Evolutionary conservation across 2,888 invertebrate genomes (phyloP).

Genomic region (Aporophyla nigra): DNA sequence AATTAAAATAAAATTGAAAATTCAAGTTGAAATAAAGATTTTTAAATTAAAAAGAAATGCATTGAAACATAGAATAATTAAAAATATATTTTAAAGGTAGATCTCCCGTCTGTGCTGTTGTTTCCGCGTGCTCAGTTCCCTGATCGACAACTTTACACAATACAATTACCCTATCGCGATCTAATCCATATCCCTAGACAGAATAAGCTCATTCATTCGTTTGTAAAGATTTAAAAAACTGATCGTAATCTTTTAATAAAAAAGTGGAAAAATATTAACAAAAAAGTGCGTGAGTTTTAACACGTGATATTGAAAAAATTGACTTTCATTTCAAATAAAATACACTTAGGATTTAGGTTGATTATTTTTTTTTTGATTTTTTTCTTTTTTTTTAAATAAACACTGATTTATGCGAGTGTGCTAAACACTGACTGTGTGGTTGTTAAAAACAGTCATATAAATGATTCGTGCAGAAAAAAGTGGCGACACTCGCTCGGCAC

Average conservation of each 20-base stretch:
- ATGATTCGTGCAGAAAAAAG: neutral
- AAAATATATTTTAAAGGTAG: constrained; percentile 35
- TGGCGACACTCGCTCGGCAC: constrained; percentile 5
- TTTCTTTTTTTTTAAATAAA: constrained; percentile 15
- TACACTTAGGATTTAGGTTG: constrained; percentile 43
- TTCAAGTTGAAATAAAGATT: constrained; percentile 1
- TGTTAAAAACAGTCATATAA: neutral
- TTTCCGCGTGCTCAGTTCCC: neutral
- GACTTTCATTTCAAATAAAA: constrained; percentile 44
- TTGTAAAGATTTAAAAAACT: constrained; percentile 43
- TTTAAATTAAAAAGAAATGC: constrained; percentile 28
- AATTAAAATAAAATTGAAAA: constrained; percentile 11
- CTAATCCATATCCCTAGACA: constrained; percentile 32
- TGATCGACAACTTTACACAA: constrained; percentile 4
- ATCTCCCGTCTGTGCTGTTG: constrained; percentile 10
- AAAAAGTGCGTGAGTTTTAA: constrained; percentile 49
- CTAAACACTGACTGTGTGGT: neutral
- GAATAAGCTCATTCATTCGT: constrained; percentile 71
- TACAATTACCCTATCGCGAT: constrained; percentile 30
- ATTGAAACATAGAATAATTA: constrained; percentile 14
- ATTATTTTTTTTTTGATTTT: constrained; percentile 24
- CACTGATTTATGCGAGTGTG: constrained; percentile 27
- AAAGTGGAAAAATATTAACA: constrained; percentile 38
- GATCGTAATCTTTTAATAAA: constrained; percentile 34
- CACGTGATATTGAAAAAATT: constrained; percentile 52